Evolutionary conservation across 2,797 vertebrate genomes (phyloP).

Genomic region (Aplochiton taeniatus): DNA sequence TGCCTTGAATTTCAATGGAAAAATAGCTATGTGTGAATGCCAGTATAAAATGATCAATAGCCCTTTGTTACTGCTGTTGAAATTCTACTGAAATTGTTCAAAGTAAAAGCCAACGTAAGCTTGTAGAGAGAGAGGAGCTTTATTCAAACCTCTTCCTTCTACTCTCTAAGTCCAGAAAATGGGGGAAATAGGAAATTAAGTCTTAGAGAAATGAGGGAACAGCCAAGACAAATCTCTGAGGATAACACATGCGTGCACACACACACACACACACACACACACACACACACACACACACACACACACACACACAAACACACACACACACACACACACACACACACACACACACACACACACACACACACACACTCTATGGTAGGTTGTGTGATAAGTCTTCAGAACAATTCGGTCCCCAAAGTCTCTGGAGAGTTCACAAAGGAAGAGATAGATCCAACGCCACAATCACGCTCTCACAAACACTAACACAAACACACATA

Average conservation of each 20-base stretch:
- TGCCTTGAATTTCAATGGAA: constrained; percentile 40
- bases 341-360: too few species aligned
- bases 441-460: too few species aligned
- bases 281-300: constrained; percentile 5
- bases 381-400: too few species aligned
- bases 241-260: constrained; percentile 9
- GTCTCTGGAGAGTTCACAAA: background rate
- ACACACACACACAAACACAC: background rate
- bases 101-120: background rate
- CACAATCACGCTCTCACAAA: too few species aligned
- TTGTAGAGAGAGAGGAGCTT: constrained; percentile 4
- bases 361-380: background rate
- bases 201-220: constrained; percentile 28
- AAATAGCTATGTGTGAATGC: constrained; percentile 19
- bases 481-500: too few species aligned
- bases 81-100: background rate
- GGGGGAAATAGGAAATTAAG: constrained; percentile 41
- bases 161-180: constrained; percentile 19
- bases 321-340: background rate
- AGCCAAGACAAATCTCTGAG: constrained; percentile 57
- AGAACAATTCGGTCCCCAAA: too few species aligned
- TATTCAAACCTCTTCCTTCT: background rate
- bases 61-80: background rate
- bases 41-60: background rate
- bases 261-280: constrained; percentile 10